These are phyloP conservation scores for Cepaea nemoralis DNA, from an alignment of 1,140 invertebrate genomes.

Conservation along the genomic window DNA sequence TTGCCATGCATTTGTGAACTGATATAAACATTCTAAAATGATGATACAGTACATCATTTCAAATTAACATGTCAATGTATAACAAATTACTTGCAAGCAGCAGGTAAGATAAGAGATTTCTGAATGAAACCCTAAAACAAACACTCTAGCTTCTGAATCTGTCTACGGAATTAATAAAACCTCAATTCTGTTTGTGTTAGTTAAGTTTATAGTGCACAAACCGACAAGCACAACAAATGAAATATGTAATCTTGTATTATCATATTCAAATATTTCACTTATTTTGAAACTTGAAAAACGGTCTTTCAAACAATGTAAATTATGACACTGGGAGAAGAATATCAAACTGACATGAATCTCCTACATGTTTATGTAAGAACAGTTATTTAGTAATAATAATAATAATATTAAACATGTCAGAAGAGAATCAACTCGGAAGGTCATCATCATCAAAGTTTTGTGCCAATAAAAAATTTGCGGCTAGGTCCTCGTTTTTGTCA, in stretches of 20 bases:
- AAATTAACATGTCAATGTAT: too few relatives aligned
- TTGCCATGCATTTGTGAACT: too few relatives aligned
- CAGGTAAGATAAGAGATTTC: too few relatives aligned
- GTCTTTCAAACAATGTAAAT: neutral
- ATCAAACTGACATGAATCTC: neutral
- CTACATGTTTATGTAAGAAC: neutral
- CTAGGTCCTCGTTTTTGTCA: conserved; percentile 98
- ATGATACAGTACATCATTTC: too few relatives aligned
- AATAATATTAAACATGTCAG: neutral
- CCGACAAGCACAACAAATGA: neutral
- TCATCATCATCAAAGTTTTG: conserved; percentile 76
- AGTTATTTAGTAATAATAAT: too few relatives aligned
- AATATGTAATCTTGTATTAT: neutral
- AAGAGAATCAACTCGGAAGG: conserved; percentile 45
- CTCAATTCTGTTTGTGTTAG: neutral
- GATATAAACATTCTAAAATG: too few relatives aligned
- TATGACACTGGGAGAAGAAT: neutral
- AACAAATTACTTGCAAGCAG: too few relatives aligned
- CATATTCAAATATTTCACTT: too few relatives aligned
- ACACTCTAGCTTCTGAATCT: too few relatives aligned
- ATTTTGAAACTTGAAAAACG: neutral
- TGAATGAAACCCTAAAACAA: too few relatives aligned
- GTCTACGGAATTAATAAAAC: too few relatives aligned
- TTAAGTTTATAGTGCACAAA: neutral
- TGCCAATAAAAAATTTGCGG: conserved; percentile 95